These are phyloP conservation scores for Triops cancriformis DNA, from an alignment of 1,140 invertebrate genomes.

Conservation along the genomic window DNA sequence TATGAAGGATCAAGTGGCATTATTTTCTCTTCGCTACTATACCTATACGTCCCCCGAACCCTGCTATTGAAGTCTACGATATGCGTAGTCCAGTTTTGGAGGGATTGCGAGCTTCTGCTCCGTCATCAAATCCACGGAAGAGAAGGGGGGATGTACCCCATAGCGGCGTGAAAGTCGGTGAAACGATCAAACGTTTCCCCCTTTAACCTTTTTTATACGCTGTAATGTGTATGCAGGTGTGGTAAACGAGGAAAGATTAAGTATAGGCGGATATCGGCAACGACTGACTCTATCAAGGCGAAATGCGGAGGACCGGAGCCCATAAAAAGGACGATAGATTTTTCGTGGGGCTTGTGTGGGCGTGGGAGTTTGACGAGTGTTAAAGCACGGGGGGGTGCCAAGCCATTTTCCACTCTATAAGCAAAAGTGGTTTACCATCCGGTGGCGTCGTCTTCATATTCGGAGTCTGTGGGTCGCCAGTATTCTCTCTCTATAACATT, in stretches of 20 bases:
- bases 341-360: not conserved
- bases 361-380: constrained; percentile 1
- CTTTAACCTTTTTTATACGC: not conserved
- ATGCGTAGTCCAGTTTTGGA: not conserved
- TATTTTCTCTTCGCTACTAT: too few relatives aligned
- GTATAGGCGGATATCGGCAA: not conserved
- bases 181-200: not conserved
- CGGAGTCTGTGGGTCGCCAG: not conserved
- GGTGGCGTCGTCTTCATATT: not conserved
- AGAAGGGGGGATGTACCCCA: not conserved
- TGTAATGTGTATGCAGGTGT: constrained; percentile 4
- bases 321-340: not conserved
- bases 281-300: not conserved
- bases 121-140: not conserved
- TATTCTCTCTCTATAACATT: too few relatives aligned
- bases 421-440: not conserved
- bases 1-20: too few relatives aligned
- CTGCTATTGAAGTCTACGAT: too few relatives aligned
- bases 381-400: not conserved
- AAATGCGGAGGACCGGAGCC: not conserved
- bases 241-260: not conserved
- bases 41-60: too few relatives aligned
- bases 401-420: not conserved
- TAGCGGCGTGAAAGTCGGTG: not conserved
- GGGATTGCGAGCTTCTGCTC: not conserved